Conservation (phyloP, 2,113 vertebrate genomes). For the Stegastes partitus region DNA sequence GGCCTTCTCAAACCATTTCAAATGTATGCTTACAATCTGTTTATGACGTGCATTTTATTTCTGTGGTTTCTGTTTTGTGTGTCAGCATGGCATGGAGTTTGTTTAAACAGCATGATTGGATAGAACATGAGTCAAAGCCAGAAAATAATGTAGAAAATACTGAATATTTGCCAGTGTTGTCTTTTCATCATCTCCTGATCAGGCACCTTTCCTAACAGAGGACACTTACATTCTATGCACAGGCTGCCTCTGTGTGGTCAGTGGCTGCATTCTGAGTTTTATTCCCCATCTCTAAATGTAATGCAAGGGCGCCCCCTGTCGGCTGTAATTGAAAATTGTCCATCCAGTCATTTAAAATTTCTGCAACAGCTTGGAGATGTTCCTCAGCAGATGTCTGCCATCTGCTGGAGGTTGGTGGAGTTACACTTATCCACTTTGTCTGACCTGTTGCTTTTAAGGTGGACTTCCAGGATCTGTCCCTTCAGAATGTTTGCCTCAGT, state of each 20-base stretch:
- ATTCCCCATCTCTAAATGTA: not conserved
- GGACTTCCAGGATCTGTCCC: conserved; percentile 18
- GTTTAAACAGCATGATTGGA: no score
- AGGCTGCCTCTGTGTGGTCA: conserved; percentile 13
- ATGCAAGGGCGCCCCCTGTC: conserved; percentile 54
- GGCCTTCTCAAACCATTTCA: no score
- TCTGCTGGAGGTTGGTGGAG: conserved; percentile 52
- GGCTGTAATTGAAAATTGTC: fast-evolving
- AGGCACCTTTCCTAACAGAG: no score
- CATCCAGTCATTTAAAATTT: not conserved
- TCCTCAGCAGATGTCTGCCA: conserved; percentile 34
- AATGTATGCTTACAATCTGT: no score
- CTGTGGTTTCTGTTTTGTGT: no score
- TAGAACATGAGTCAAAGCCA: no score
- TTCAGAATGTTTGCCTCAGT: not conserved
- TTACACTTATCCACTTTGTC: not conserved
- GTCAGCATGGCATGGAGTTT: no score
- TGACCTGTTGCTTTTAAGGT: conserved; percentile 76
- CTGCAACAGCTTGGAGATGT: fast-evolving
- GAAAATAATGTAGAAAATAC: no score
- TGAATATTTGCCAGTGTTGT: no score
- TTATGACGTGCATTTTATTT: no score
- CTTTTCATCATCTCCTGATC: no score
- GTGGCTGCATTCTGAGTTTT: not conserved
- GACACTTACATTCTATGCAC: not conserved